Evolutionary conservation across 2,113 vertebrate species (phyloP).

Genomic region (Ibidorhyncha struthersii): DNA sequence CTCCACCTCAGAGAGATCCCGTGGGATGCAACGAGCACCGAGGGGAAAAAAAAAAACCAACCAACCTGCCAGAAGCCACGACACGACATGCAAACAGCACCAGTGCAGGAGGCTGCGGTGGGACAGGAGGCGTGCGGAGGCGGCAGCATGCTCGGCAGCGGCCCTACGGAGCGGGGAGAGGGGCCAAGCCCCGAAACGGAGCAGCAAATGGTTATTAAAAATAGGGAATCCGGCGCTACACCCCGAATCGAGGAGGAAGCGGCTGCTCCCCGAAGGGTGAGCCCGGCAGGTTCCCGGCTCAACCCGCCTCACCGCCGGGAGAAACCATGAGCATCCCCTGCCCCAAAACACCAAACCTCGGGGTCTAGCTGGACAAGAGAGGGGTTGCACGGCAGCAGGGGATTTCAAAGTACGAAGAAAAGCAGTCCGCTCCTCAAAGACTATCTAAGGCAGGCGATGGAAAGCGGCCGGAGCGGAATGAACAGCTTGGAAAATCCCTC

Average conservation of each 20-base stretch:
- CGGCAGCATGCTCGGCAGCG: neutral
- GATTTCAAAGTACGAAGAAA: neutral
- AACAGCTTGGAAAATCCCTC: neutral
- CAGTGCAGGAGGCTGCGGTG: too few species aligned
- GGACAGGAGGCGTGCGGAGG: neutral
- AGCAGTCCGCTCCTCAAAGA: neutral
- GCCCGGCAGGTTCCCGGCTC: neutral
- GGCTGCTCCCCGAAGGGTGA: neutral
- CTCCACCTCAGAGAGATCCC: neutral
- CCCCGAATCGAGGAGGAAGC: accelerated
- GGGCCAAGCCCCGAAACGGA: neutral
- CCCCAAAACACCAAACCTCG: neutral
- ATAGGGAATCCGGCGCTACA: accelerated
- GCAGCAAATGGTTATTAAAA: neutral
- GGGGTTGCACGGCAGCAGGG: accelerated
- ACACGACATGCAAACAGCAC: neutral
- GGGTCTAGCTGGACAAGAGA: accelerated
- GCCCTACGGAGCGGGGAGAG: neutral
- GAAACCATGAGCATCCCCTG: accelerated
- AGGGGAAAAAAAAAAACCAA: too few species aligned
- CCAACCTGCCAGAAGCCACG: neutral
- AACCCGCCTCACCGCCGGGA: accelerated
- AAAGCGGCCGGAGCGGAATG: neutral
- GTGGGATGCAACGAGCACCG: neutral
- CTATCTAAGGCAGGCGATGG: neutral